phyloP scores from a whole-genome alignment of 2,797 vertebrate species.

The Fistularia commersonii region DNA sequence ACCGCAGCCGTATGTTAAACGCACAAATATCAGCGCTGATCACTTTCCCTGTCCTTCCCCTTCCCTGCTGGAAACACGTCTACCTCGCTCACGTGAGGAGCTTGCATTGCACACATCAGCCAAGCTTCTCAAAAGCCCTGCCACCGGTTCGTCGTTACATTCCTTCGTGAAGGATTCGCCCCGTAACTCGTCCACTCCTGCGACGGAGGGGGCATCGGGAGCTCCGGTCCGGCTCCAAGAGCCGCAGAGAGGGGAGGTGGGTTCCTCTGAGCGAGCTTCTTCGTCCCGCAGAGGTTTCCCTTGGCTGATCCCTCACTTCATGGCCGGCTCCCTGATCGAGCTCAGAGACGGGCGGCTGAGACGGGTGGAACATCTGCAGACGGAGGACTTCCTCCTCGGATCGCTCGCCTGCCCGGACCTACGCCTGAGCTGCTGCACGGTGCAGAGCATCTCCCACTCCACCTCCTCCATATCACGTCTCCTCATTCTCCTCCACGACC shows the following conservation, averaged over 20 bases:
- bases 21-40: conserved; percentile 37
- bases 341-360: conserved; percentile 70
- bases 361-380: conserved; percentile 74
- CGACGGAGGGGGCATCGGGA: conserved; percentile 11
- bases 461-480: conserved; percentile 60
- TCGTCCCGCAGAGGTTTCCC: conserved; percentile 40
- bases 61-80: conserved; percentile 8
- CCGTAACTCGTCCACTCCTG: conserved; percentile 6
- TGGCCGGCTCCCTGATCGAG: conserved; percentile 75
- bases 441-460: conserved; percentile 68
- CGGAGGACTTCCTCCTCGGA: conserved; percentile 75
- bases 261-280: conserved; percentile 2
- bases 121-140: conserved; percentile 11
- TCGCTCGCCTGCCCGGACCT: conserved; percentile 68
- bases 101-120: conserved; percentile 20
- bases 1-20: conserved; percentile 34
- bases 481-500: conserved; percentile 70
- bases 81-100: conserved; percentile 26
- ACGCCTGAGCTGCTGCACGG: conserved; percentile 72
- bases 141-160: conserved; percentile 23
- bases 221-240: background rate
- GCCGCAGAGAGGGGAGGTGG: too few species aligned
- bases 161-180: conserved; percentile 8
- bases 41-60: conserved; percentile 10
- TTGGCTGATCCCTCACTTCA: conserved; percentile 71